Percentiles rank a stretch among this genome's conserved stretches.
Evolutionary conservation across 2,797 vertebrate genomes (phyloP).

Genomic region (Chaunax sp.): DNA sequence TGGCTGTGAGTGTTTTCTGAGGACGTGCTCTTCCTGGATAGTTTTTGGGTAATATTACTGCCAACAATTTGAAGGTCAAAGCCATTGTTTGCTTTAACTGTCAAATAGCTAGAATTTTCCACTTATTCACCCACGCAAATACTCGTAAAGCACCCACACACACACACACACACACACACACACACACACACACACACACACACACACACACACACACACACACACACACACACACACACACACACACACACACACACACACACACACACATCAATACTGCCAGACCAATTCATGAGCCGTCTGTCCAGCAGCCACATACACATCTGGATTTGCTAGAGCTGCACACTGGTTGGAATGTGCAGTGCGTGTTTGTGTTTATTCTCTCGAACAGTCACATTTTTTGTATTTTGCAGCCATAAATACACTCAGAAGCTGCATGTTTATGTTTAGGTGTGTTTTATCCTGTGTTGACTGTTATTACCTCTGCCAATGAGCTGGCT

Average conservation of each 20-base stretch:
- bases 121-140: conserved; percentile 4
- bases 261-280: conserved; percentile 2
- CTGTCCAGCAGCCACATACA: conserved; percentile 33
- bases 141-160: background rate
- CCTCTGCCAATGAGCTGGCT: no score
- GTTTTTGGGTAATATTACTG: conserved; percentile 18
- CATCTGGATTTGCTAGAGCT: conserved; percentile 61
- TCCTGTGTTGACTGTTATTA: no score
- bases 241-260: background rate
- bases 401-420: conserved; percentile 19
- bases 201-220: background rate
- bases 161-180: background rate
- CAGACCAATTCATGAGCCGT: conserved; percentile 10
- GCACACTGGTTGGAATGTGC: conserved; percentile 38
- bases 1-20: conserved; percentile 1
- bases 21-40: background rate
- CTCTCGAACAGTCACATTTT: background rate
- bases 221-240: background rate
- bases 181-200: conserved; percentile 32
- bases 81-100: conserved; percentile 31
- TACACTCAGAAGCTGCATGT: background rate
- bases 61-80: conserved; percentile 31
- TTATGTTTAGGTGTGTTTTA: no score
- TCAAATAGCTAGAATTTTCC: conserved; percentile 13
- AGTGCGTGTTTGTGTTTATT: conserved; percentile 10